phyloP scores from a whole-genome alignment of 1,140 invertebrate species.

The Venustaconcha ellipsiformis region DNA sequence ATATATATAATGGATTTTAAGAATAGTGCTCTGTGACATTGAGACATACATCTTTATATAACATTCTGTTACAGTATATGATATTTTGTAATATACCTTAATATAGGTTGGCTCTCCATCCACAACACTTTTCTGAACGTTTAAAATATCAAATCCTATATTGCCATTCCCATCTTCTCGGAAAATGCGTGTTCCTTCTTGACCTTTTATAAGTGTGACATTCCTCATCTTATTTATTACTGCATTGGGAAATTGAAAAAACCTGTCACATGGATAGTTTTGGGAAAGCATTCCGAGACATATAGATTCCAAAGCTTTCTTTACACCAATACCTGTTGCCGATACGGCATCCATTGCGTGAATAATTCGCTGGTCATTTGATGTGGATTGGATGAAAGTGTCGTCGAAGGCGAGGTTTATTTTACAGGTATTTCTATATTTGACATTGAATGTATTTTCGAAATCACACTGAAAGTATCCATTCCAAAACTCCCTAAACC shows the following conservation, averaged over 20 bases:
- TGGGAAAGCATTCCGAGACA: conserved; percentile 16
- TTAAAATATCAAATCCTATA: conserved; percentile 54
- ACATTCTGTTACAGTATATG: neutral
- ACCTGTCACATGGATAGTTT: conserved; percentile 28
- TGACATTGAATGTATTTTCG: conserved; percentile 46
- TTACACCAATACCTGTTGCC: conserved; percentile 43
- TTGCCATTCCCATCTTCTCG: conserved; percentile 55
- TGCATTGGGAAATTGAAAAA: conserved; percentile 12
- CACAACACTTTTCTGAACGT: conserved; percentile 37
- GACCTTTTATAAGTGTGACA: conserved; percentile 6
- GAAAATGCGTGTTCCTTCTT: conserved; percentile 37
- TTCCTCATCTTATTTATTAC: conserved; percentile 23
- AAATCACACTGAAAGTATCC: conserved; percentile 52
- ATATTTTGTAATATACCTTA: conserved; percentile 5
- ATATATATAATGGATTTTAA: neutral
- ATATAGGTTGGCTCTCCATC: conserved; percentile 7
- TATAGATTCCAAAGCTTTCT: conserved; percentile 23
- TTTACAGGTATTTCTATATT: conserved; percentile 27
- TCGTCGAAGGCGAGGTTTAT: conserved; percentile 21
- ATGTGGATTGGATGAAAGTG: conserved; percentile 23
- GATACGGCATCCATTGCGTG: conserved; percentile 52
- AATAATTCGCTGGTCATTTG: conserved; percentile 47
- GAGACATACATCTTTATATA: neutral
- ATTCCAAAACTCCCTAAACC: conserved; percentile 57
- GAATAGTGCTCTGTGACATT: neutral